Evolutionary conservation across 1,140 invertebrate genomes (phyloP).

Genomic region (Drosophila mauritiana): DNA sequence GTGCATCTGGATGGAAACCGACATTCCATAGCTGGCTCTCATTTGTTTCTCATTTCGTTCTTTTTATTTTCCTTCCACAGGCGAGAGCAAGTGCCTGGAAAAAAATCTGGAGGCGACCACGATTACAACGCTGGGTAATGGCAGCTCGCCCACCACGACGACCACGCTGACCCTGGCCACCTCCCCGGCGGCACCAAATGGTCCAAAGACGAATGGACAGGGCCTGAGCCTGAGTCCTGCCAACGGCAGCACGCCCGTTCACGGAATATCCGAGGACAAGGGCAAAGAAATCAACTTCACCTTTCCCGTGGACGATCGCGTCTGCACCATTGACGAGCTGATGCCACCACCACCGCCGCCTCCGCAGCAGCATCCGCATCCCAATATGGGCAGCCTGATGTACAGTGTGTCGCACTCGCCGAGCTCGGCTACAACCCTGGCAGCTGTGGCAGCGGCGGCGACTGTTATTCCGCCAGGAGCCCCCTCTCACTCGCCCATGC

Average conservation of each 20-base stretch:
- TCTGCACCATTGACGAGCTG: slow-evolving; percentile 84
- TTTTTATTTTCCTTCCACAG: slow-evolving; percentile 30
- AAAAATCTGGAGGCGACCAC: slow-evolving; percentile 75
- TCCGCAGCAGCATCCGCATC: slow-evolving; percentile 55
- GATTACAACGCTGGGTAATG: slow-evolving; percentile 71
- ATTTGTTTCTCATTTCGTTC: slow-evolving; percentile 7
- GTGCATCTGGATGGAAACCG: background rate
- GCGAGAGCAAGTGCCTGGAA: slow-evolving; percentile 83
- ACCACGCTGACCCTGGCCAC: slow-evolving; percentile 65
- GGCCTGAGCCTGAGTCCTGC: slow-evolving; percentile 37
- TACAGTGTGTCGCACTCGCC: slow-evolving; percentile 64
- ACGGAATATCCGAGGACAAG: slow-evolving; percentile 43
- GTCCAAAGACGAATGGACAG: slow-evolving; percentile 38
- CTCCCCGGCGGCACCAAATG: slow-evolving; percentile 27
- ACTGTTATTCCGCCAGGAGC: slow-evolving; percentile 77
- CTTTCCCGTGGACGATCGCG: slow-evolving; percentile 83
- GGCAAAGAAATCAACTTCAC: slow-evolving; percentile 84
- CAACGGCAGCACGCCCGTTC: slow-evolving; percentile 49
- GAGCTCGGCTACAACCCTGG: slow-evolving; percentile 62
- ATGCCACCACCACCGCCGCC: slow-evolving; percentile 71
- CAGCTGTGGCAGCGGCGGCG: slow-evolving; percentile 76
- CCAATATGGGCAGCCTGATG: slow-evolving; percentile 70
- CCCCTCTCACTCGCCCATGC: slow-evolving; percentile 52
- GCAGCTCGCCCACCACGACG: slow-evolving; percentile 71
- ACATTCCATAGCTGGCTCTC: slow-evolving; percentile 18